Base-by-base conservation (phyloP, 30 jellyfish, hydroid and myxozoan species). In the Catostylus mosaicus region DNA sequence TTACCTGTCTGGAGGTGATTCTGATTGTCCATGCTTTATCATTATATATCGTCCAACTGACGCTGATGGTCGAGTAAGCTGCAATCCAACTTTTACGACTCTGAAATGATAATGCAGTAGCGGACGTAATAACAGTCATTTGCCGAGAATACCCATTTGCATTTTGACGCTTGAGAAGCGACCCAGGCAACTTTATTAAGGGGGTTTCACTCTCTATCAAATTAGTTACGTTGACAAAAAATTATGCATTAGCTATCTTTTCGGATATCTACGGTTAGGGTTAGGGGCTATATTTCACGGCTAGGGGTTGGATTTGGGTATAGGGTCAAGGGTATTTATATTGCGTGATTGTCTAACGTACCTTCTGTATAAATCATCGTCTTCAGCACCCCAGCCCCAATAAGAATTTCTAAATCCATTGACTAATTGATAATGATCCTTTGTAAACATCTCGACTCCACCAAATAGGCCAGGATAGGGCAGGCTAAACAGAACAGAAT, bases 341-440 rank as follows among this genome's bases (percentile, higher is more conserved):
- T n/a, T n/a, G n/a, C n/a, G n/a, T n/a, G n/a, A n/a, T n/a, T n/a
- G n/a, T n/a, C n/a, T n/a, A n/a, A n/a, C 50, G 7, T 59, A 86
- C 96, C 96, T 86, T 86, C 67, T 86, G 70, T 72, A 86, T 54
- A 89, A 34, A 71, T 92, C 94, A 59, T 92, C 98, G 67, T 92
- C 98, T 36, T 92, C 98, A 0, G 96, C 98, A 36, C 98, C 98
- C 98, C 98, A 92, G 7, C 96, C 96, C 98, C 98, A 92, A 75
- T 87, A 92, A 0, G 96, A 75, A 61, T 92, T 92, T 51, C 97
- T 66, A 70, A 92, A 92, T 36, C 98, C 98, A 74, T 92, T 92
- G 29, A 85, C 88, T 82, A 70, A 40, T 54, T 59, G 72, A 40
- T 45, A 92, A 71, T 92, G 95, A 7, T 67, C 87, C 36, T 68